Evolutionary conservation across 2,888 invertebrate genomes (phyloP).

Genomic region (Ennomos quercinarius): DNA sequence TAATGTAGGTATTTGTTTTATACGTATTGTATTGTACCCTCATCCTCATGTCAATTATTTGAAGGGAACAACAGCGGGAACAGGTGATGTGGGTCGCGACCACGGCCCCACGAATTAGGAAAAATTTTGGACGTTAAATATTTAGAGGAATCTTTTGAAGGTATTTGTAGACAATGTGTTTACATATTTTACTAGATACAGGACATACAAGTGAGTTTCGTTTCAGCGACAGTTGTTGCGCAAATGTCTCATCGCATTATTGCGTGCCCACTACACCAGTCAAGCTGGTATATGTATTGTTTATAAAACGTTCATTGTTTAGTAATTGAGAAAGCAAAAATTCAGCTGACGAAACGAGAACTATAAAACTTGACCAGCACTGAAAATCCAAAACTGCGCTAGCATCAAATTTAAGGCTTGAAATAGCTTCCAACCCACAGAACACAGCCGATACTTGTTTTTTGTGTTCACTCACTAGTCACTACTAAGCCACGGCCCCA

Average conservation of each 20-base stretch:
- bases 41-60: constrained; percentile 75
- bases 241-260: not conserved
- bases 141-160: constrained; percentile 22
- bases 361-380: not conserved
- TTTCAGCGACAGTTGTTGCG: not conserved
- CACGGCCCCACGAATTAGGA: constrained; percentile 18
- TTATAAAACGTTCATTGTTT: too few relatives aligned
- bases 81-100: constrained; percentile 55
- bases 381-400: constrained; percentile 6
- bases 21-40: constrained; percentile 57
- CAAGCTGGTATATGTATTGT: too few relatives aligned
- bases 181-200: constrained; percentile 16
- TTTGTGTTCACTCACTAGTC: constrained; percentile 18
- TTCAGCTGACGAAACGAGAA: too few relatives aligned
- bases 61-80: constrained; percentile 43
- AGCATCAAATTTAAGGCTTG: constrained; percentile 22
- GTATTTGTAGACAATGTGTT: constrained; percentile 21
- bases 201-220: constrained; percentile 6
- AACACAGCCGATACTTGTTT: constrained; percentile 23
- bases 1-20: constrained; percentile 6
- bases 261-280: too few relatives aligned
- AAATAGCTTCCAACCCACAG: constrained; percentile 31
- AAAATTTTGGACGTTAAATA: constrained; percentile 24
- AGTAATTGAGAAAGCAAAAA: too few relatives aligned
- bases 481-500: constrained; percentile 4